A percentile compares a stretch with the other conserved stretches of the same genome.
Evolutionary conservation across 2,113 vertebrate genomes (phyloP).

Genomic region (Chaenogobius annularis): DNA sequence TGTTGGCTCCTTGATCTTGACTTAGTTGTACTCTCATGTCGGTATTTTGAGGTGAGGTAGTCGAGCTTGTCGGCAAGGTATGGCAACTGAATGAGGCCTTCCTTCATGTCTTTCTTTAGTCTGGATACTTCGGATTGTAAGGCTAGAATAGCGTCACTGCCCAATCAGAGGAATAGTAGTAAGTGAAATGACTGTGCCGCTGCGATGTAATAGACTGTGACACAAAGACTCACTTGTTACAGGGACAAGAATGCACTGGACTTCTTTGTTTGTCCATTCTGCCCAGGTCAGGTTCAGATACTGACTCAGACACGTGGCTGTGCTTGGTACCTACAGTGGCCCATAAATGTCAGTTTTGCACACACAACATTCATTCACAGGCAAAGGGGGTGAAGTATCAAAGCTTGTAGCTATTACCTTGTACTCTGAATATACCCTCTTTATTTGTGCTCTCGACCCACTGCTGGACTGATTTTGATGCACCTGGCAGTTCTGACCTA

Average conservation of each 20-base stretch:
- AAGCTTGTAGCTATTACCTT: slow-evolving; percentile 23
- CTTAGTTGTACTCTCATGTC: slow-evolving; percentile 49
- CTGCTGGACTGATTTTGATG: slow-evolving; percentile 38
- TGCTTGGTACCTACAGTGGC: slow-evolving; percentile 34
- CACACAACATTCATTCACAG: not conserved
- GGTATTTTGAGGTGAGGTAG: slow-evolving; percentile 54
- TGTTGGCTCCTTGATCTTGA: slow-evolving; percentile 33
- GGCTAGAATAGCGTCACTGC: slow-evolving; percentile 70
- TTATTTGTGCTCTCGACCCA: slow-evolving; percentile 62
- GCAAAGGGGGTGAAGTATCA: not conserved
- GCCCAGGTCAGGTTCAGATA: slow-evolving; percentile 28
- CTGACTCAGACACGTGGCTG: slow-evolving; percentile 16
- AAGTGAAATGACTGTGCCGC: not conserved
- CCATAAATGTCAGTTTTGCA: not conserved
- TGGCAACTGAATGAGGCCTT: slow-evolving; percentile 70
- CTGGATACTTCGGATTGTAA: slow-evolving; percentile 74
- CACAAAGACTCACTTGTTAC: slow-evolving; percentile 65
- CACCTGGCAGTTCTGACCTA: slow-evolving; percentile 26
- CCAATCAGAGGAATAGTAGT: slow-evolving; percentile 16
- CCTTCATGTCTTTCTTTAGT: slow-evolving; percentile 73
- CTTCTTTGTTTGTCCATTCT: slow-evolving; percentile 30
- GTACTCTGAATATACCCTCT: slow-evolving; percentile 27
- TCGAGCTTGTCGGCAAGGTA: slow-evolving; percentile 68
- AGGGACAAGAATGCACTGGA: slow-evolving; percentile 59
- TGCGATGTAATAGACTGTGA: not conserved